Percentiles rank a stretch among this genome's conserved stretches.
phyloP scores from a whole-genome alignment of 2,888 invertebrate species.

The Eupithecia vulgata region DNA sequence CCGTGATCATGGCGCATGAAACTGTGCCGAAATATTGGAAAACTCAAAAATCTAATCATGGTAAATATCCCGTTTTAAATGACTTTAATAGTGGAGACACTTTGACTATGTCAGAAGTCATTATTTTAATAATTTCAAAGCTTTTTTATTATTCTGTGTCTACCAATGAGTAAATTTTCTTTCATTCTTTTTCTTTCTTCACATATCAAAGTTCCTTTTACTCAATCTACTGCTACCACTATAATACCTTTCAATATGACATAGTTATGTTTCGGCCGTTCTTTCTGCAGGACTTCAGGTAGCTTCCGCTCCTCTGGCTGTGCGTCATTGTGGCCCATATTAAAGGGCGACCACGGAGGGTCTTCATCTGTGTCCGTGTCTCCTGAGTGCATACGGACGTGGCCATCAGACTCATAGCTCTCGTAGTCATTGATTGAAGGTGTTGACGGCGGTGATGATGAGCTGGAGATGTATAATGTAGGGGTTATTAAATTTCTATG shows the following conservation, averaged over 20 bases:
- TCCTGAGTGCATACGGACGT: constrained; percentile 51
- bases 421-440: constrained; percentile 41
- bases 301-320: constrained; percentile 15
- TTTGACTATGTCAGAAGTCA: too few species aligned
- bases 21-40: too few species aligned
- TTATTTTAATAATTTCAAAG: too few species aligned
- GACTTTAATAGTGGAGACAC: too few species aligned
- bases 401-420: constrained; percentile 53
- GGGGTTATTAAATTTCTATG: too few species aligned
- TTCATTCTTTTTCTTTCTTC: too few species aligned
- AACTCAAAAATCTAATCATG: too few species aligned
- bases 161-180: too few species aligned
- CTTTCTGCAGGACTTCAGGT: constrained; percentile 78
- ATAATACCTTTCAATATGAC: constrained; percentile 80
- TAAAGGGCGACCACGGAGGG: constrained; percentile 41
- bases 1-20: too few species aligned
- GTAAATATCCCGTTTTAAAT: too few species aligned
- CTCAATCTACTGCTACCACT: neutral
- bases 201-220: neutral
- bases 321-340: neutral
- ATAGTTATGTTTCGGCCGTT: constrained; percentile 88
- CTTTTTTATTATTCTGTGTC: too few species aligned
- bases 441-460: constrained; percentile 42
- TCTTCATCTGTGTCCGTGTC: constrained; percentile 68
- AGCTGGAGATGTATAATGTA: constrained; percentile 39